Base-by-base conservation (phyloP, 2,113 vertebrate species). In the Bostrychus sinensis region DNA sequence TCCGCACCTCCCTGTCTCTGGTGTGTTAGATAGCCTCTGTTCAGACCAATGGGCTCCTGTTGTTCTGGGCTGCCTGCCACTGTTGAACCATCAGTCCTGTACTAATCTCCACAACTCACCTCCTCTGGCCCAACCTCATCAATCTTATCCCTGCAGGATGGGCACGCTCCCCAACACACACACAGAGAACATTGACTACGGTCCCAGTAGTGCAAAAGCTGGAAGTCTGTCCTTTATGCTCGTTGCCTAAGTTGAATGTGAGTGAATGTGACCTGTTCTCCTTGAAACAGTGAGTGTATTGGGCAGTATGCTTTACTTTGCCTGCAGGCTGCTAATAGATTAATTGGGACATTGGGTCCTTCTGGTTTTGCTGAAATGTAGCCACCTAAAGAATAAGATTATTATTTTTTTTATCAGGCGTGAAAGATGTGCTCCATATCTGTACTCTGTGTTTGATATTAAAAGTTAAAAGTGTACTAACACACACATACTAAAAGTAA, bases 81-180 rank as follows among this genome's bases (percentile, higher is more conserved):
- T 51, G 82, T 75, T 80, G 58, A 80, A 72, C 85, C 88, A 90
- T 88, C 88, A 86, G 60, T 84, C 83, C 82, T 70, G 58, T 66
- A 64, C 85, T 86, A 88, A 90, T 90, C 85, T 88, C 83, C 75
- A 77, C 82, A 70, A 79, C 72, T 86, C 86, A 85, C 85, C 81
- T 87, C 72, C 30, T 43, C 2, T 8, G 60, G 54, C 78, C 78
- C 66, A 78, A 56, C 83, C 82, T 86, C 86, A 86, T 89, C 86
- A 83, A 85, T 86, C 86, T 82, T 78, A 73, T 77, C 69, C 82
- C 81, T 42, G 2, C 71, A 78, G 82, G 82, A 82, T 54, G 16
- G 48, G 45, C 61, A n/a, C 72, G 62, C 83, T 53, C 73, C 42
- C 19, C 1, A 50, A 61, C 74, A 36, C 68, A 46, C 71, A 66